A percentile compares a stretch with the other conserved stretches of the same genome.
phyloP scores from a whole-genome alignment of 2,797 vertebrate species.

The Oreortyx pictus region DNA sequence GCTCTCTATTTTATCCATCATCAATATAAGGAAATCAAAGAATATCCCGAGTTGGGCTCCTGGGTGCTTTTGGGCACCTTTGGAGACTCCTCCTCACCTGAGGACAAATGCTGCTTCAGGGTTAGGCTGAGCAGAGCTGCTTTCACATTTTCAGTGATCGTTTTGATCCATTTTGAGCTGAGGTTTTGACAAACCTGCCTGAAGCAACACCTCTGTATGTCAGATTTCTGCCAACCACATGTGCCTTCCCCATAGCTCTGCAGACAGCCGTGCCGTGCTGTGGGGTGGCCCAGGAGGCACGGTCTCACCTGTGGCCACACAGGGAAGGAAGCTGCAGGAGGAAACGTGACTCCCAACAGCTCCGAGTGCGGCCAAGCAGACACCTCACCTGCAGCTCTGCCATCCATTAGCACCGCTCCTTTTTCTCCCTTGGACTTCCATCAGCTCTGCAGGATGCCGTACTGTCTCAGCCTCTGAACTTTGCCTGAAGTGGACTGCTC shows the following conservation, averaged over 20 bases:
- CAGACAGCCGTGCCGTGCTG: not conserved
- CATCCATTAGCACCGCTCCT: not conserved
- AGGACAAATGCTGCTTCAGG: not conserved
- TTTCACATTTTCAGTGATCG: fast-evolving
- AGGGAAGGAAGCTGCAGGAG: no score
- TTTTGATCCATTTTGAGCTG: not conserved
- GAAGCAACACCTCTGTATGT: fast-evolving
- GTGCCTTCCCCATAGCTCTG: not conserved
- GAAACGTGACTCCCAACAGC: no score
- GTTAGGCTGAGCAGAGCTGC: not conserved
- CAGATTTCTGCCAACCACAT: not conserved
- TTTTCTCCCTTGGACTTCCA: not conserved
- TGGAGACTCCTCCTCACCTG: not conserved
- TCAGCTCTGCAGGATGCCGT: fast-evolving
- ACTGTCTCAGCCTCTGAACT: not conserved
- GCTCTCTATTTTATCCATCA: not conserved
- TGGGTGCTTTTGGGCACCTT: not conserved
- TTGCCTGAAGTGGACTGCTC: fast-evolving
- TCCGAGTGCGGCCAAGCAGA: no score
- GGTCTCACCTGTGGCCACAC: no score
- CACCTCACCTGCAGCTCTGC: fast-evolving
- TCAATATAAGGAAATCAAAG: not conserved
- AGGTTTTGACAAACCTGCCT: not conserved
- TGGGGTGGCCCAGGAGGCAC: not conserved
- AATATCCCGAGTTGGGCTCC: no score